phyloP scores from a whole-genome alignment of 2,113 vertebrate genomes.

The Verasper variegatus region DNA sequence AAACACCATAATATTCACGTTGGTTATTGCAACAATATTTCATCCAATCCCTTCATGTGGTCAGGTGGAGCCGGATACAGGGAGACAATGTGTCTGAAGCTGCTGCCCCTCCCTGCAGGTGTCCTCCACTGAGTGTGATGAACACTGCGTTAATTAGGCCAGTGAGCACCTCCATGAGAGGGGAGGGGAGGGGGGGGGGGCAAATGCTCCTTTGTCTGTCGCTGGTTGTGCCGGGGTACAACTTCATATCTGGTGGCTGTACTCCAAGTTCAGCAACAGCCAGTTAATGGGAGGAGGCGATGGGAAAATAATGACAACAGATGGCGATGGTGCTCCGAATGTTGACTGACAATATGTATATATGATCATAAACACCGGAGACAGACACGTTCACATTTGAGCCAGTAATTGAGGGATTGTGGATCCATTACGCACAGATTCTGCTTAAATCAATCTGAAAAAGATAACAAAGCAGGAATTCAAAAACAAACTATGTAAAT shows the following conservation, averaged over 20 bases:
- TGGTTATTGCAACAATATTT: neutral
- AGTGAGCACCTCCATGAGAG: slow-evolving; percentile 32
- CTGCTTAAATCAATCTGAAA: neutral
- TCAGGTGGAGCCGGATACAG: slow-evolving; percentile 12
- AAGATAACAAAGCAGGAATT: neutral
- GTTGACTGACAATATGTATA: no score
- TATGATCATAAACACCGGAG: no score
- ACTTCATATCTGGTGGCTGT: slow-evolving; percentile 18
- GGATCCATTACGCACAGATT: neutral
- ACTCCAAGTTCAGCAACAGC: slow-evolving; percentile 20
- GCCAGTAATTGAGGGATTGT: neutral
- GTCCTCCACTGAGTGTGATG: slow-evolving; percentile 44
- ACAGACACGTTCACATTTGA: neutral
- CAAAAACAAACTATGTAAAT: neutral
- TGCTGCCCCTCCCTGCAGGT: slow-evolving; percentile 52
- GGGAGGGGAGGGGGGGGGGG: no score
- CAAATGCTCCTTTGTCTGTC: slow-evolving; percentile 47
- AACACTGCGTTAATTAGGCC: slow-evolving; percentile 48
- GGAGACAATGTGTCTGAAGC: neutral
- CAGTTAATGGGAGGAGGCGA: neutral
- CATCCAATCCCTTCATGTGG: neutral
- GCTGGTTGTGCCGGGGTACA: slow-evolving; percentile 4
- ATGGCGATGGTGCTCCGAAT: neutral
- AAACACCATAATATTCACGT: neutral
- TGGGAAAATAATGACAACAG: neutral